A percentile compares a stretch with the other conserved stretches of the same genome.
These are phyloP conservation scores for Erynnis tages DNA, from an alignment of 2,888 invertebrate genomes.

Conservation along the genomic window DNA sequence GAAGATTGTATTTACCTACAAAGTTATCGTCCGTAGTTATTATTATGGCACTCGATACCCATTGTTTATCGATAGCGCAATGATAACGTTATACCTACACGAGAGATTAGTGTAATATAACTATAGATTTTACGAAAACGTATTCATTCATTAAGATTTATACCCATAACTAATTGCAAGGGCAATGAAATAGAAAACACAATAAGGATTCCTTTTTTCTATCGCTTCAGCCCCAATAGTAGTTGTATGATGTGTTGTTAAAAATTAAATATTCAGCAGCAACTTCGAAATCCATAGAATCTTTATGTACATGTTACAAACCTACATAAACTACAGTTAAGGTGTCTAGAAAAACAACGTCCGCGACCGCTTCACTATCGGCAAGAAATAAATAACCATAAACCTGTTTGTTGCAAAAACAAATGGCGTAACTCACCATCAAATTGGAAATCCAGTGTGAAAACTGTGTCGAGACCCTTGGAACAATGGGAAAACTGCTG, in stretches of 20 bases:
- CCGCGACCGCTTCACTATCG: conserved; percentile 6
- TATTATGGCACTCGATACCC: too few species aligned
- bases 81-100: too few species aligned
- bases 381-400: conserved; percentile 24
- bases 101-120: too few species aligned
- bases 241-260: not conserved
- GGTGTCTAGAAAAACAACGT: conserved; percentile 14
- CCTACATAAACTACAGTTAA: conserved; percentile 15
- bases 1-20: too few species aligned
- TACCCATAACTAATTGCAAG: too few species aligned
- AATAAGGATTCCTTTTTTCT: too few species aligned
- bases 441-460: conserved; percentile 67
- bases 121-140: too few species aligned
- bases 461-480: conserved; percentile 35
- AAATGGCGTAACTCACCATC: conserved; percentile 46
- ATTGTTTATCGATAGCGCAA: too few species aligned
- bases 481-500: conserved; percentile 38
- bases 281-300: not conserved
- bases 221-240: too few species aligned
- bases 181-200: too few species aligned
- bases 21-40: too few species aligned
- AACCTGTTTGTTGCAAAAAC: conserved; percentile 16
- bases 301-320: not conserved
- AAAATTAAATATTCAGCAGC: not conserved
- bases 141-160: too few species aligned